phyloP scores from a whole-genome alignment of 2,113 vertebrate species.

The Hyperoodon ampullatus region DNA sequence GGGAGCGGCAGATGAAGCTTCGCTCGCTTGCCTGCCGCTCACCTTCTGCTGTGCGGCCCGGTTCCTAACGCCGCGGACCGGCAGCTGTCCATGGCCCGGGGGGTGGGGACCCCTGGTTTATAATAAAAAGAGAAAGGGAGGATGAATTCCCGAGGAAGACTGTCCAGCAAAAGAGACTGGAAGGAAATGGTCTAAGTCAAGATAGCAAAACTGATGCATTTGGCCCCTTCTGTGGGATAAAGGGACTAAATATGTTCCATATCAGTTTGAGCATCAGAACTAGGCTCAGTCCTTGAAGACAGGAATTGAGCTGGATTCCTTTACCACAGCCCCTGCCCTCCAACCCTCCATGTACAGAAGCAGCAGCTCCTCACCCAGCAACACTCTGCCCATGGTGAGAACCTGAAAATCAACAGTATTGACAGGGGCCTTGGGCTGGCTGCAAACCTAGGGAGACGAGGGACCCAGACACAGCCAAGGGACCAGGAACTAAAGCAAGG shows the following conservation, averaged over 20 bases:
- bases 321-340: neutral
- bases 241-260: neutral
- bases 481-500: neutral
- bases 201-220: neutral
- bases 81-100: too few relatives aligned
- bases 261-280: neutral
- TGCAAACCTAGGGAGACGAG: neutral
- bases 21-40: fast-evolving
- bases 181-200: neutral
- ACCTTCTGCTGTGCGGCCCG: too few relatives aligned
- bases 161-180: neutral
- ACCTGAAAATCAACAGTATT: neutral
- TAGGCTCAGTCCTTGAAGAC: neutral
- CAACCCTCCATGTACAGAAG: neutral
- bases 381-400: neutral
- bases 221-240: neutral
- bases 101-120: too few relatives aligned
- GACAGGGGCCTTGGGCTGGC: neutral
- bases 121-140: neutral
- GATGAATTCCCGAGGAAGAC: neutral
- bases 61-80: too few relatives aligned
- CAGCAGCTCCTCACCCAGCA: neutral
- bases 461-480: neutral
- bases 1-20: too few relatives aligned
- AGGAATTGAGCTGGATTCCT: neutral